A percentile compares a stretch with the other conserved stretches of the same genome.
Evolutionary conservation across 2,113 vertebrate species (phyloP).

Genomic region (Poicephalus gulielmi): DNA sequence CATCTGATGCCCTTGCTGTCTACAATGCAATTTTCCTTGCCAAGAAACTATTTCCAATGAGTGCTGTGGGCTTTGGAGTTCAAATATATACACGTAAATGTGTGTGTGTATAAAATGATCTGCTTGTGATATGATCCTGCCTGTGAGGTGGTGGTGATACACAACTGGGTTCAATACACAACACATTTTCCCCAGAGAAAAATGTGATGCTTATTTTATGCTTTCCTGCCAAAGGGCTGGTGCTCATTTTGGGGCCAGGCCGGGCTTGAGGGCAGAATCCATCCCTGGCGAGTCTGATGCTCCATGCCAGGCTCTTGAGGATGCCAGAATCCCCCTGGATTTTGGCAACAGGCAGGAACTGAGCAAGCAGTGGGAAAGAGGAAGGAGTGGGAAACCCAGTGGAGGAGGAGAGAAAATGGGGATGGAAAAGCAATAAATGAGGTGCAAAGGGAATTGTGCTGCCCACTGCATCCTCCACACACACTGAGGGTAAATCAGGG

Average conservation of each 20-base stretch:
- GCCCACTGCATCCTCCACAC: not conserved
- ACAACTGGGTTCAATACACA: not conserved
- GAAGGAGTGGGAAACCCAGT: not conserved
- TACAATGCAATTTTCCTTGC: not conserved
- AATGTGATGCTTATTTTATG: not conserved
- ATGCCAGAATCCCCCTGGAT: not conserved
- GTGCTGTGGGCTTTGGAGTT: not conserved
- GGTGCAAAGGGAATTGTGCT: slow-evolving; percentile 21
- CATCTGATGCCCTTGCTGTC: not conserved
- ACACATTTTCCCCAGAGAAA: not conserved
- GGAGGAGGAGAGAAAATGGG: slow-evolving; percentile 6
- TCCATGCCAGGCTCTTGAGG: rapidly evolving
- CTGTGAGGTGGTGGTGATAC: not conserved
- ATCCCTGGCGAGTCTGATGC: not conserved
- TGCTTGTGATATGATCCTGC: not conserved
- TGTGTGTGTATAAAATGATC: not conserved
- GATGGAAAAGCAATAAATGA: slow-evolving; percentile 42
- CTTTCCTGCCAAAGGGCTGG: not conserved
- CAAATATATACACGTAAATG: not conserved
- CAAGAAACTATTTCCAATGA: not conserved
- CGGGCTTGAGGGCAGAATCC: not conserved
- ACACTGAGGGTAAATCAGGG: not conserved
- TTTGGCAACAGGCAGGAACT: not conserved
- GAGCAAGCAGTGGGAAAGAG: not conserved
- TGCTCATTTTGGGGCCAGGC: not conserved